phyloP scores from a whole-genome alignment of 2,113 vertebrate genomes.

The Glaucidium brasilianum region DNA sequence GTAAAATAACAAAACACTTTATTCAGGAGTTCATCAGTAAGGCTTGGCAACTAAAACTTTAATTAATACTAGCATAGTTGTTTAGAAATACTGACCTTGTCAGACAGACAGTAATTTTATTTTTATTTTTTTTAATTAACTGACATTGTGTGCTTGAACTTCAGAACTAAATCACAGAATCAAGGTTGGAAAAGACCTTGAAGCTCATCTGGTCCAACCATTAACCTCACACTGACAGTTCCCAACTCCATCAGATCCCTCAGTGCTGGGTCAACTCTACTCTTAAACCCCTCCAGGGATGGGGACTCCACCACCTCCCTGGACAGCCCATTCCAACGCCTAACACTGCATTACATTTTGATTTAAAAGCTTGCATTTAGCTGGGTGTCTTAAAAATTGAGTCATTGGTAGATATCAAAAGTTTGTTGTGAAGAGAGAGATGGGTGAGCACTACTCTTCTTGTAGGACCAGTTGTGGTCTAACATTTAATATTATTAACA shows the following conservation, averaged over 20 bases:
- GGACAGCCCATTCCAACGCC: too few relatives aligned
- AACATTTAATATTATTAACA: not conserved
- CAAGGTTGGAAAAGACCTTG: too few relatives aligned
- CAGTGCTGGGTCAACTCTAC: too few relatives aligned
- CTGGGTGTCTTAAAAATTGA: not conserved
- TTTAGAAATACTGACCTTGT: not conserved
- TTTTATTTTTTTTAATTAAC: not conserved
- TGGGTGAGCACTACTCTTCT: not conserved
- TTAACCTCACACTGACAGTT: too few relatives aligned
- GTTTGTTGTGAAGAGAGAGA: not conserved
- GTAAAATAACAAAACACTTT: not conserved
- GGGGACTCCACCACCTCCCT: too few relatives aligned
- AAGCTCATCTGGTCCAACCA: too few relatives aligned
- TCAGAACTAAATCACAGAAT: not conserved
- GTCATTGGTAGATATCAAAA: not conserved
- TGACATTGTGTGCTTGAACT: not conserved
- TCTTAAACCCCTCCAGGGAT: too few relatives aligned
- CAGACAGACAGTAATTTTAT: not conserved
- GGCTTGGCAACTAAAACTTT: not conserved
- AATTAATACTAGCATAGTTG: not conserved
- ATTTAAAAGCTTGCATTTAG: not conserved
- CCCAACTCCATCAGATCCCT: too few relatives aligned
- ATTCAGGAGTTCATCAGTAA: conserved; percentile 2
- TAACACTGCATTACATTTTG: conserved; percentile 29
- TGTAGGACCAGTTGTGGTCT: not conserved